Evolutionary conservation across 2,113 vertebrate species (phyloP), one percentile per base, ranked within the genome.

Genomic region (Centropristis striata): DNA sequence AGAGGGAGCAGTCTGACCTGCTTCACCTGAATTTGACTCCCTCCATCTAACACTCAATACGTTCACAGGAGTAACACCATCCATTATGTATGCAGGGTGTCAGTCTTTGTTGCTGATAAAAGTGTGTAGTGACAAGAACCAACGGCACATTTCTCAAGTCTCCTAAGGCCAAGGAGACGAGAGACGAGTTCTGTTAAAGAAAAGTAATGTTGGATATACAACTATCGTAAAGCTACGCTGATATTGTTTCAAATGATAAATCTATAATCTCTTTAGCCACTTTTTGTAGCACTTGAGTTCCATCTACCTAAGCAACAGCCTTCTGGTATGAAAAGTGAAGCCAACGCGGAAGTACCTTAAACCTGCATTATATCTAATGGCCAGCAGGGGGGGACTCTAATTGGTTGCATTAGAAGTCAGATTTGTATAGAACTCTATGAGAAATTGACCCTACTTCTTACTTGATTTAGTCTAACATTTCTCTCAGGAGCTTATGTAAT

Each of bases 1-100:
- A 58, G 72, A 66, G 59, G 63, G 86, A 82, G 54, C 79, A 23
- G 5, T 42, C 55, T 59, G 84, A 85, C 74, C 47, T 18, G 42
- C 16, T 2, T 71, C 82, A 80, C 88, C 84, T 58, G 65, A 85
- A 81, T 81, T 70, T 83, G 89, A 92, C 88, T 88, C 80, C 70
- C 8, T 44, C 28, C 21, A 32, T 74, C 55, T 69, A 57, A 86
- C 85, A 85, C 83, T 46, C 47, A 32, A 89, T 84, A 60, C 21
- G 7, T 53, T 81, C 46, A 47, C 75, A 70, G 59, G 59, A 86
- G 71, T 76, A 88, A 80, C 80, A 76, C 64, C 76, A 81, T 49
- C 75, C 51, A 64, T 87, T 77, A 78, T 81, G 78, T 15, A 80
- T 83, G 72, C 44, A 25, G 44, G 73, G 58, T 78, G 78, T 59